Evolutionary conservation across 2,797 vertebrate genomes (phyloP).

Genomic region (Poecilia wingei): DNA sequence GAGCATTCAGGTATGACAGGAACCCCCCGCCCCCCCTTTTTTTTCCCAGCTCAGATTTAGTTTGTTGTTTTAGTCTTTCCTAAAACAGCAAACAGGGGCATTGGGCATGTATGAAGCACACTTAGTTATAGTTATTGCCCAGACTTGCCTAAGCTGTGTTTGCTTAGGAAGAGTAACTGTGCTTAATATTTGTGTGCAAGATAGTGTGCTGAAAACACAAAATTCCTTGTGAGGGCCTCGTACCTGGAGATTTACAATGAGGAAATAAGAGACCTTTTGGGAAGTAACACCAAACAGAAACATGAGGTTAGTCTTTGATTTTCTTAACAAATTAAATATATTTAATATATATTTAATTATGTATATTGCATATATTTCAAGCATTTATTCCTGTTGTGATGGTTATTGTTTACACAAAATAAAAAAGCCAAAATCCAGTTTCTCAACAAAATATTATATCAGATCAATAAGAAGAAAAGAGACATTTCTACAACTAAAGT

Average conservation of each 20-base stretch:
- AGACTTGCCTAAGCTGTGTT: not conserved
- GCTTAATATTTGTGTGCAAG: constrained; percentile 33
- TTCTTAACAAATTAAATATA: constrained; percentile 23
- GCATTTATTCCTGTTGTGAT: not conserved
- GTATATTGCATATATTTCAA: not conserved
- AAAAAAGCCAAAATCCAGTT: not conserved
- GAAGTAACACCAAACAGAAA: constrained; percentile 88
- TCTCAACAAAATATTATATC: not conserved
- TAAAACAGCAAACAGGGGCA: not conserved
- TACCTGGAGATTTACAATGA: constrained; percentile 94
- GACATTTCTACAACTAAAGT: not conserved
- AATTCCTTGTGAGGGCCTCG: constrained; percentile 89
- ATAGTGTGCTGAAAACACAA: constrained; percentile 90
- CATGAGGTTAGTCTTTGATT: constrained; percentile 82
- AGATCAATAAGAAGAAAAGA: not conserved
- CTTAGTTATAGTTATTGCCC: not conserved
- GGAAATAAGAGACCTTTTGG: constrained; percentile 88
- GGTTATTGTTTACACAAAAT: not conserved
- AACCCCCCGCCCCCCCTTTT: not conserved
- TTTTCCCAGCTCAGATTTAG: not conserved
- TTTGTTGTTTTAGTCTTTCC: not conserved
- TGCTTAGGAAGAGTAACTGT: not conserved
- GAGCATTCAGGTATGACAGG: constrained; percentile 64
- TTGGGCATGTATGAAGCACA: not conserved
- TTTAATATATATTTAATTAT: too few species aligned